Conservation (phyloP, 2,113 vertebrate genomes). For the Indicator maculatus region DNA sequence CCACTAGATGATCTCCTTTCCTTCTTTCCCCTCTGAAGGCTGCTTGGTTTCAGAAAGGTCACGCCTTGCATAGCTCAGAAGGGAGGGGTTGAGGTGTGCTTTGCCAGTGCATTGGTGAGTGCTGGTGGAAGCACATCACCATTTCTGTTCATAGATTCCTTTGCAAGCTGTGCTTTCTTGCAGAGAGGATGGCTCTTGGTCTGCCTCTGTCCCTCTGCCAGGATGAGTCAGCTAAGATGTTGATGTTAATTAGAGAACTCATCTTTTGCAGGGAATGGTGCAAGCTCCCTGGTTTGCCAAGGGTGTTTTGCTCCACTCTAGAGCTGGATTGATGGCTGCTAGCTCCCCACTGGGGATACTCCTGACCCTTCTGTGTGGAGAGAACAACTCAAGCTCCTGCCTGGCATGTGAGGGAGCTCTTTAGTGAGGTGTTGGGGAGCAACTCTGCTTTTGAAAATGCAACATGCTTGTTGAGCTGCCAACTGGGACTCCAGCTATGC, state of each 20-base stretch:
- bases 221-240: background rate
- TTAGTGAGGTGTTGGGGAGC: background rate
- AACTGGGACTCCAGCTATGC: background rate
- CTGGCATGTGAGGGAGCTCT: background rate
- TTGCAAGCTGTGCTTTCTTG: slow-evolving; percentile 4
- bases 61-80: background rate
- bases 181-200: background rate
- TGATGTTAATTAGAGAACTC: background rate
- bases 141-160: background rate
- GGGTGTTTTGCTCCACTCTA: background rate
- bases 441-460: background rate
- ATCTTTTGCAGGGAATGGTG: background rate
- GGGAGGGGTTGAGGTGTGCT: background rate
- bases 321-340: background rate
- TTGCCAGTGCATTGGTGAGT: background rate
- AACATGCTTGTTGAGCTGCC: background rate
- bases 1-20: background rate
- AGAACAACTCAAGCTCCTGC: background rate
- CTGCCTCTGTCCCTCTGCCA: background rate
- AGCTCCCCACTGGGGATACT: background rate
- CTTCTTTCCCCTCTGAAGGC: background rate
- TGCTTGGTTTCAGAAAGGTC: background rate
- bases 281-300: background rate
- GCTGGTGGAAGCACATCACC: background rate
- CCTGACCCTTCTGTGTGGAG: background rate